phyloP scores from a whole-genome alignment of 2,888 invertebrate species.

The Amblyjoppa fuscipennis region DNA sequence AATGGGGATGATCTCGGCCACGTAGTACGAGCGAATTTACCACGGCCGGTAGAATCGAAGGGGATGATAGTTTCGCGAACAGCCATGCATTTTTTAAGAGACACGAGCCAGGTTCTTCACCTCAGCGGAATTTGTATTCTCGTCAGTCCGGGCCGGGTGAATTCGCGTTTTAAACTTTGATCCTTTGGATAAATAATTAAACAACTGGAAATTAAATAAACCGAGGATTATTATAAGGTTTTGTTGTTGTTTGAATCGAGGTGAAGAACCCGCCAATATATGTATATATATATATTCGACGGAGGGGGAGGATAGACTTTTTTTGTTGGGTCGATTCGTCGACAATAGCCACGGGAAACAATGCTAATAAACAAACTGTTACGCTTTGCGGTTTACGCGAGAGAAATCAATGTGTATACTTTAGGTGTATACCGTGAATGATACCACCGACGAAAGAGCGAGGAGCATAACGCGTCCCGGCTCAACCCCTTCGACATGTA shows the following conservation, averaged over 20 bases:
- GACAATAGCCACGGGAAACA: slow-evolving; percentile 37
- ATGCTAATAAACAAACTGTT: slow-evolving; percentile 67
- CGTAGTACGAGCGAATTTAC: slow-evolving; percentile 30
- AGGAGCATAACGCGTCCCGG: slow-evolving; percentile 61
- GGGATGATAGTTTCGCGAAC: slow-evolving; percentile 68
- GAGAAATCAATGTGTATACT: slow-evolving; percentile 13
- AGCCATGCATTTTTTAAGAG: slow-evolving; percentile 78
- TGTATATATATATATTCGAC: slow-evolving; percentile 13
- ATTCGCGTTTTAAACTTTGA: not conserved
- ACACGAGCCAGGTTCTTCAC: slow-evolving; percentile 24
- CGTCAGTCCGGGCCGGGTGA: not conserved
- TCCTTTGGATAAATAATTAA: not conserved
- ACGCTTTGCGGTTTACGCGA: slow-evolving; percentile 61
- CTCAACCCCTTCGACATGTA: slow-evolving; percentile 78
- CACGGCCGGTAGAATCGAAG: slow-evolving; percentile 40
- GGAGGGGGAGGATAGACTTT: not conserved
- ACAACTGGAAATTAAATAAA: not conserved
- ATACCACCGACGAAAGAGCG: not conserved
- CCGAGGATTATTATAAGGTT: not conserved
- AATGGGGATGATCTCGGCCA: slow-evolving; percentile 54
- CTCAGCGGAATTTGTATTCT: not conserved
- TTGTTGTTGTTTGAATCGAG: not conserved
- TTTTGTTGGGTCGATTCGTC: slow-evolving; percentile 21
- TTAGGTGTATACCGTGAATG: slow-evolving; percentile 4
- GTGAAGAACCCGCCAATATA: not conserved